Base-by-base conservation (phyloP, 2,113 vertebrate genomes). In the Platycercus adscitus region DNA sequence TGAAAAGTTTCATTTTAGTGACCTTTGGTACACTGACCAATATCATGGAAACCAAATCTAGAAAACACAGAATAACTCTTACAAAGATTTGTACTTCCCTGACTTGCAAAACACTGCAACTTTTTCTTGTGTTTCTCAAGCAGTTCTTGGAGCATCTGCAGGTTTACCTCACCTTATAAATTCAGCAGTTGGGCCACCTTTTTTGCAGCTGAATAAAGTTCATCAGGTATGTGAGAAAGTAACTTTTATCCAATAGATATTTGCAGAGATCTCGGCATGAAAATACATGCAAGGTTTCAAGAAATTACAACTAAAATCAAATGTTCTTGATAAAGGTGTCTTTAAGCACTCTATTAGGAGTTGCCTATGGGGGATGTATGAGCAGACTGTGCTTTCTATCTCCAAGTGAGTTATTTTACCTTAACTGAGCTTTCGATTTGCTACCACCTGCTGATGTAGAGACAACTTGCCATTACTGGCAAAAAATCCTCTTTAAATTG, bases 161-260 rank as follows among this genome's bases (percentile, higher is more conserved):
- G 97, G 96, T 97, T 97, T 99, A 84, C 91, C 98, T 61, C 99
- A 98, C 31, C 98, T 99, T 93, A 96, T 99, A 66, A 98, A 98
- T 68, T 98, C 99, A 41, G 98, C 98, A 31, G 97, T 99, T 85
- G 98, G 98, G 78, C 93, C 99, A 28, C 99, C 99, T 8, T 98
- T 99, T 95, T 95, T 99, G 72, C 99, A 98, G 84, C 66, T 99
- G 97, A 99, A 98, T 95, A 99, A 99, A 98, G 98, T 98, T 55
- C 98, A 99, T 94, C 99, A 99, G 99, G 99, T 99, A 96, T 10
- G 91, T 95, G 76, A 35, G 33, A 28, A 65, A 76, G 77, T 13
- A 31, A 4, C 7, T 72, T 28, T 7, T 14, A 13, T 35, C 39
- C 43, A 84, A 24, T 12, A 53, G 37, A 1, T 81, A 6, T 88